Base-by-base conservation (phyloP, 1,140 invertebrate genomes). In the Drosophila eugracilis region DNA sequence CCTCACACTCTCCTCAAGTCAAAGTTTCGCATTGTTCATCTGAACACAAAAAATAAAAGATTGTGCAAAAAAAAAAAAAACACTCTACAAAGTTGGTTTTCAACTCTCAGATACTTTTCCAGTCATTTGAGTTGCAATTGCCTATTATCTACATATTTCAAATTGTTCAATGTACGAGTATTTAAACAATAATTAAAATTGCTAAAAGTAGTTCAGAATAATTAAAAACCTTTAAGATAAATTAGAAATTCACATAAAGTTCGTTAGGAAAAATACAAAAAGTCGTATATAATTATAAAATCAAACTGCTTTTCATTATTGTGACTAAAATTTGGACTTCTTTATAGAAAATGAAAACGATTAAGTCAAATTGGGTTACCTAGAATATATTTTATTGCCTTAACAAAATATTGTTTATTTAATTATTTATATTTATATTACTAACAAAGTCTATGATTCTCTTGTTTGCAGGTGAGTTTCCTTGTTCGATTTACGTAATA, bases 391-490 rank as follows among this genome's bases (percentile, higher is more conserved):
- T n/a, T n/a, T n/a, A n/a, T n/a, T n/a, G n/a, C n/a, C n/a, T n/a
- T n/a, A n/a, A n/a, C n/a, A n/a, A n/a, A n/a, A n/a, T n/a, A n/a
- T n/a, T n/a, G n/a, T n/a, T n/a, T n/a, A n/a, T n/a, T n/a, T n/a
- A 26, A 26, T 26, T 10, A 32, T 32, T 32, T 2, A 10, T 32
- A 12, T 12, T n/a, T 12, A 30, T 3, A 30, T 10, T 2, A 12
- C 14, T 6, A 37, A 37, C 17, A 19, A 10, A 15, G 9, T 17
- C n/a, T 15, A 9, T 22, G 4, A 58, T 30, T 59, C 15, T 69
- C 17, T 63, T 24, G 42, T 63, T 81, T 78, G 44, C 79, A 81
- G 78, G 78, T 81, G 67, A 81, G 78, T 80, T 81, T 24, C 5
- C 17, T 6, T 44, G 4, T 9, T 5, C 12, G 3, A 22, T 1